Evolutionary conservation across 2,113 vertebrate species (phyloP), one percentile per base, ranked within the genome.

Genomic region (Romanogobio albipinnatus): DNA sequence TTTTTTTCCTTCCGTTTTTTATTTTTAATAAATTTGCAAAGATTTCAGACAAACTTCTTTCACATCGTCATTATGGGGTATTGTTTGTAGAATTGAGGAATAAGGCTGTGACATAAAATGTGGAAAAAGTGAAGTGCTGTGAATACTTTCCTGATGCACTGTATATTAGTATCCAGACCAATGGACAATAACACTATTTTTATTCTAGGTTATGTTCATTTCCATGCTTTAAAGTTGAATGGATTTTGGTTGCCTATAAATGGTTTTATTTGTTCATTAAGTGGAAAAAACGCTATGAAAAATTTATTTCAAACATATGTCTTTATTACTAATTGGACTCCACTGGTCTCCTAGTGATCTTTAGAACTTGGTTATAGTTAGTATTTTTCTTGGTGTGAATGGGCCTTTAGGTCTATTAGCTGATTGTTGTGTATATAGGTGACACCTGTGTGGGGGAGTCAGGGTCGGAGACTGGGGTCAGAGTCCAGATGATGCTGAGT

Each of bases 401-500:
- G 17, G 15, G 26, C 62, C 26, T 86, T 95, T 22, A 56, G 19
- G 53, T 56, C 2, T 56, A 56, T 56, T 56, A 9, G 53, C 6
- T 56, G 53, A 56, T 56, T 22, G 53, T 8, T 56, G 17, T 56
- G 17, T 56, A 56, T 56, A 56, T 56, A 1, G 53, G 53, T 22
- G 17, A 56, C 53, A 56, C 95, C 94, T 96, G 96, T 43, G 89
- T 91, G 0, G 96, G 96, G 7, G 53, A 87, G 19, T 88, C 84
- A 3, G 94, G 94, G 36, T 93, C 93, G 51, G 91, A 92, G 68
- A 90, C 86, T 0, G 95, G 94, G 10, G 93, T 91, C 83, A 95
- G 74, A 0, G 94, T 96, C 96, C 95, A 96, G 90, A 96, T 95
- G 70, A 96, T 90, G 86, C 94, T 96, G 88, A 96, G 95, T 36